These are phyloP conservation scores for Drosophila varians DNA, from an alignment of 1,140 invertebrate species.

Conservation along the genomic window DNA sequence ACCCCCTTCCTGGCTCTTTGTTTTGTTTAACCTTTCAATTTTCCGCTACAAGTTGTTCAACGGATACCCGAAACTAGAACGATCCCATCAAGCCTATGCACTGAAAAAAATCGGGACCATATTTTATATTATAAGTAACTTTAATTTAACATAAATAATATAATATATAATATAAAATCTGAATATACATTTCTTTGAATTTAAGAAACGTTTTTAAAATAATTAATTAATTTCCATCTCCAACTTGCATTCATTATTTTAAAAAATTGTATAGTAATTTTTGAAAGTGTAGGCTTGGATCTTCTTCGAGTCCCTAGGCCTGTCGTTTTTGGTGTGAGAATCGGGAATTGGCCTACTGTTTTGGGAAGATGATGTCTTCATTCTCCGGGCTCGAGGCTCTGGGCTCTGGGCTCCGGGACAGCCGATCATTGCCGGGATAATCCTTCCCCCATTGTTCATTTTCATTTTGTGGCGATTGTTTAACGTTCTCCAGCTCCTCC, in stretches of 20 bases:
- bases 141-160: too few species aligned
- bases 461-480: constrained; percentile 16
- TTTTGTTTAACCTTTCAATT: constrained; percentile 76
- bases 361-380: constrained; percentile 61
- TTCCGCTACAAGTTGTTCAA: constrained; percentile 58
- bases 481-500: background rate
- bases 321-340: constrained; percentile 50
- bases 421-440: constrained; percentile 80
- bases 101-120: background rate
- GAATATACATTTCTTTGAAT: too few species aligned
- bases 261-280: constrained; percentile 1
- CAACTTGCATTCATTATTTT: too few species aligned
- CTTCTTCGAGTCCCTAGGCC: background rate
- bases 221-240: constrained; percentile 3
- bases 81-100: constrained; percentile 15
- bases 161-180: too few species aligned
- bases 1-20: constrained; percentile 37
- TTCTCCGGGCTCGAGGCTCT: too few species aligned
- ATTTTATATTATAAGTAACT: too few species aligned
- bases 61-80: constrained; percentile 19
- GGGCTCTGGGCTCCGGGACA: constrained; percentile 47
- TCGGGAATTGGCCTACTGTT: constrained; percentile 67
- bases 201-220: too few species aligned
- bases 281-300: background rate
- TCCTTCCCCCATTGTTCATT: constrained; percentile 61